Evolutionary conservation across 2,797 vertebrate species (phyloP), one percentile per base, ranked within the genome.

Genomic region (Steatocranus sp.): DNA sequence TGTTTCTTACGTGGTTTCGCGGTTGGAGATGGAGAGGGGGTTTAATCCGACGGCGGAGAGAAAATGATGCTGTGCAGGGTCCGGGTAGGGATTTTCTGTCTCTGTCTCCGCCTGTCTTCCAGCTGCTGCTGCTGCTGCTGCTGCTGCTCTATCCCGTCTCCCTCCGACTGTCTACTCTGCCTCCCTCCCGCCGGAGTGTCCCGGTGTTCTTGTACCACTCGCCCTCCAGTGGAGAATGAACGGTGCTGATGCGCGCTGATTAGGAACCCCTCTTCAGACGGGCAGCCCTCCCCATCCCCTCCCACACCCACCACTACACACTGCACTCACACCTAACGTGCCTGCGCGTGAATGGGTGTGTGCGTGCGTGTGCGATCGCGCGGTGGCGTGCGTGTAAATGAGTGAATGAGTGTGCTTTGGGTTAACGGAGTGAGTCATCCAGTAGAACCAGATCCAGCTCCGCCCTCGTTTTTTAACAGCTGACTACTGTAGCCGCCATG

Each of bases 221-320:
- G 94, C 95, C 95, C 96, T 96, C 95, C 95, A 94, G 95, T 95
- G 95, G 94, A 95, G 93, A 95, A 75, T 93, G 86, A 89, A 32
- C 91, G 79, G 91, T 85, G 91, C 88, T 84, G 91, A 83, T 89
- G 87, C 87, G 87, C 86, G 91, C 83, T 87, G 91, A 93, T 87
- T 51, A 92, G 92, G 93, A 94, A 58, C 79, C 87, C 91, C 89
- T 87, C 87, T 76, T 76, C 85, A 58, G 54, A 79, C 41, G 46
- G 27, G 77, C 83, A 66, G 88, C 81, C 78, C 83, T 68, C 34
- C 48, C 32, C 5, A 18, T 11, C n/a, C 43, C 50, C 32, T 38
- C 51, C 11, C 75, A 23, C 20, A 14, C 25, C 70, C 48, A 8
- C 30, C 70, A 5, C 50, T 46, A 63, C 74, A 78, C 46, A n/a